Conservation (phyloP, 2,888 invertebrate genomes). For the Thyatira batis region DNA sequence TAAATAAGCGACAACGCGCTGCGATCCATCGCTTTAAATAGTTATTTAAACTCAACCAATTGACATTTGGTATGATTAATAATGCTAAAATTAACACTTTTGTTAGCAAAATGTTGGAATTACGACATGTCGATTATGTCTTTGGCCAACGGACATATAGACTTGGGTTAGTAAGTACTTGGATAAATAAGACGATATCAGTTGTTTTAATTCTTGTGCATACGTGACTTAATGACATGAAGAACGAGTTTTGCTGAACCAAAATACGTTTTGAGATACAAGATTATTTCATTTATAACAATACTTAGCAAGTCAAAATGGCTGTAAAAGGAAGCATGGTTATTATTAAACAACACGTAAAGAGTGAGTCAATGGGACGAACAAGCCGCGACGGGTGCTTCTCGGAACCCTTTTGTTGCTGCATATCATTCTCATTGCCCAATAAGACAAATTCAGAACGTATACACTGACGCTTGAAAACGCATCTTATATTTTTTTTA, state of each 20-base stretch:
- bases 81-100: neutral
- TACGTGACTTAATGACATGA: neutral
- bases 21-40: neutral
- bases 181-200: slow-evolving; percentile 1
- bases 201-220: neutral
- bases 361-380: slow-evolving; percentile 73
- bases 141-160: neutral
- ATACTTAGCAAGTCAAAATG: slow-evolving; percentile 50
- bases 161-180: neutral
- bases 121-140: slow-evolving; percentile 1
- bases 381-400: slow-evolving; percentile 65
- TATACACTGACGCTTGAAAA: slow-evolving; percentile 36
- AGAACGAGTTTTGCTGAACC: neutral
- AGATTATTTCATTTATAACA: slow-evolving; percentile 37
- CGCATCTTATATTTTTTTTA: too few species aligned
- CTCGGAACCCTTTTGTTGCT: slow-evolving; percentile 75
- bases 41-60: neutral
- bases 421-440: slow-evolving; percentile 76
- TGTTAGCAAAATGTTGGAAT: neutral
- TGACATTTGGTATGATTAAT: neutral
- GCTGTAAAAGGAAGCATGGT: slow-evolving; percentile 59
- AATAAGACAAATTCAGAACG: slow-evolving; percentile 68
- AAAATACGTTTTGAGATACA: slow-evolving; percentile 17
- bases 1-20: neutral
- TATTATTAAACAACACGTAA: slow-evolving; percentile 73